These are phyloP conservation scores for Regulus satrapa DNA, from an alignment of 2,113 vertebrate species.

Conservation along the genomic window DNA sequence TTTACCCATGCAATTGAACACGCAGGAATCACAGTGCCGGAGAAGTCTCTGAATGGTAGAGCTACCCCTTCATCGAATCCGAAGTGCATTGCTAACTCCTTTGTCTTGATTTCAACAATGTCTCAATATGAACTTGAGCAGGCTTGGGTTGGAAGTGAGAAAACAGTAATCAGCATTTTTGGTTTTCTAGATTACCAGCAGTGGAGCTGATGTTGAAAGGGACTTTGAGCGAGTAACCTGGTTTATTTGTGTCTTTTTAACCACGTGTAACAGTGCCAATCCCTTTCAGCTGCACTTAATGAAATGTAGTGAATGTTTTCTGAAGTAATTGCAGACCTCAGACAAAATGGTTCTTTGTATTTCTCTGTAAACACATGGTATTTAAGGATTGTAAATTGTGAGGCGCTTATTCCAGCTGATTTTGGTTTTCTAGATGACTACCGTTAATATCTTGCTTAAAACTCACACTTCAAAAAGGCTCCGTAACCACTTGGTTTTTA, in stretches of 20 bases:
- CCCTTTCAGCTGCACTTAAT: background rate
- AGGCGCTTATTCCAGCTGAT: background rate
- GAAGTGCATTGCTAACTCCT: background rate
- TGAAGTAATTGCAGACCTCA: background rate
- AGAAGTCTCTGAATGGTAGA: background rate
- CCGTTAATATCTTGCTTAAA: background rate
- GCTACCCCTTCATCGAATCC: background rate
- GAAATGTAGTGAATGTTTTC: background rate
- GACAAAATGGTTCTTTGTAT: background rate
- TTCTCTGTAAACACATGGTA: background rate
- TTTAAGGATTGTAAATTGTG: background rate
- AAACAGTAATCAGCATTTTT: background rate
- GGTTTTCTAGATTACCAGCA: background rate
- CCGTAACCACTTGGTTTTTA: slow-evolving; percentile 43
- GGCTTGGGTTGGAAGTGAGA: background rate
- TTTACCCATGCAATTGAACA: background rate
- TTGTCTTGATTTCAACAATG: background rate
- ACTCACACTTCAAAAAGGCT: slow-evolving; percentile 16
- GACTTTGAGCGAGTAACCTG: background rate
- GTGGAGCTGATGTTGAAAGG: background rate
- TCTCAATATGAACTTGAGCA: background rate
- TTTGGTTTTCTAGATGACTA: background rate
- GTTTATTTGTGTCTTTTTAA: background rate
- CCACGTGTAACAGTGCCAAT: background rate
- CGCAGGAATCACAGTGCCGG: background rate